Evolutionary conservation across 2,797 vertebrate genomes (phyloP), one percentile per base, ranked within the genome.

Genomic region (Ammospiza maritima): DNA sequence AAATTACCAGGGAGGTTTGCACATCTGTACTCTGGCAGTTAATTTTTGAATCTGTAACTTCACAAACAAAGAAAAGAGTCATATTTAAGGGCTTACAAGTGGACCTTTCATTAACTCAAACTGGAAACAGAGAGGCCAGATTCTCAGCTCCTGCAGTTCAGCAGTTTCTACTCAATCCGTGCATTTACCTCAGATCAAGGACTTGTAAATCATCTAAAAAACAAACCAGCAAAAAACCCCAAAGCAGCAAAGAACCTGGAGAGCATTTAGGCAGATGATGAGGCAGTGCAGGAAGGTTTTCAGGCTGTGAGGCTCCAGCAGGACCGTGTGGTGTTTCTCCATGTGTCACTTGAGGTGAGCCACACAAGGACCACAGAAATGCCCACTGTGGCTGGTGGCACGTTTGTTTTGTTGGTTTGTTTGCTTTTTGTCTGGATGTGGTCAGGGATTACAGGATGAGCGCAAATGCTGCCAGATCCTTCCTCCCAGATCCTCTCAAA

Each of bases 351-450:
- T 74, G 85, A 90, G 91, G 89, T 50, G 58, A 96, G 58, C 85
- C 67, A 42, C 66, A 51, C 17, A 2, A 4, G 62, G 11, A 42
- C 70, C 84, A 79, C 92, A 93, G 84, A 85, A 75, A 66, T 34
- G 48, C 47, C 45, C 4, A 0, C 13, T 27, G 61, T 45, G 71
- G 42, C 93, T 58, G 85, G 76, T 56, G 66, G 57, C 93, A 83
- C 36, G 2, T 72, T 89, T 71, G 40, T 77, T 90, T 84, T 89
- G 66, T 53, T 92, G 88, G 78, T 69, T 88, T 95, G 87, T 92
- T 95, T 95, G 95, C 78, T 95, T 92, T 92, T 85, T 88, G 95
- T 93, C 96, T 96, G 93, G 71, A 86, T 88, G 87, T 1, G 65
- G 90, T 76, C 74, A 81, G 62, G 54, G 72, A 83, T 54, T 65